Percentiles rank a stretch among this genome's conserved stretches.
Evolutionary conservation across 2,797 vertebrate species (phyloP).

Genomic region (Ambastaia sidthimunki): DNA sequence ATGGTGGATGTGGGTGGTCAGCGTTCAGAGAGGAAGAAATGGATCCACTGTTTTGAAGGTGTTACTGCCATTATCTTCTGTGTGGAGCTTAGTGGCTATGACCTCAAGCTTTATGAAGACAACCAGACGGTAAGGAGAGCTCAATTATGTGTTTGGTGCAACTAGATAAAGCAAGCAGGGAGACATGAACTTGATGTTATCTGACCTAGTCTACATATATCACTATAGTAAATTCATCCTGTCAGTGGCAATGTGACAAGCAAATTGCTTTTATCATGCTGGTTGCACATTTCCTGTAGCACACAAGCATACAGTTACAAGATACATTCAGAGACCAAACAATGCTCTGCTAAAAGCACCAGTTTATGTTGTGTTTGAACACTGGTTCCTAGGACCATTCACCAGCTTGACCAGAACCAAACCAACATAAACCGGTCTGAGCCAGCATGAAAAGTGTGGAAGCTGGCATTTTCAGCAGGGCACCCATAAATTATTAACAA

Average conservation of each 20-base stretch:
- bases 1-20: constrained; percentile 99
- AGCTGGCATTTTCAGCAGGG: neutral
- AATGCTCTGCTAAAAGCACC: neutral
- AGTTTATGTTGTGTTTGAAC: neutral
- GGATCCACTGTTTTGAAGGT: constrained; percentile 99
- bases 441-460: neutral
- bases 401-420: neutral
- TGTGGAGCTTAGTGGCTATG: constrained; percentile 98
- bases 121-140: constrained; percentile 94
- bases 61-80: constrained; percentile 99
- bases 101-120: constrained; percentile 98
- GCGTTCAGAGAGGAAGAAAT: constrained; percentile 97
- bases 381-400: no score
- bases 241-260: constrained; percentile 15
- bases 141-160: neutral
- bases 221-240: constrained; percentile 29
- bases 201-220: constrained; percentile 8
- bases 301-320: constrained; percentile 24
- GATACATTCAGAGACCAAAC: constrained; percentile 3
- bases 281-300: constrained; percentile 43
- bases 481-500: neutral
- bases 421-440: neutral
- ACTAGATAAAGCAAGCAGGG: constrained; percentile 36
- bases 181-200: constrained; percentile 26
- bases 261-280: constrained; percentile 43